Evolutionary conservation across 2,888 invertebrate genomes (phyloP), one percentile per base, ranked within the genome.

Genomic region (Zaprionus lineosus): DNA sequence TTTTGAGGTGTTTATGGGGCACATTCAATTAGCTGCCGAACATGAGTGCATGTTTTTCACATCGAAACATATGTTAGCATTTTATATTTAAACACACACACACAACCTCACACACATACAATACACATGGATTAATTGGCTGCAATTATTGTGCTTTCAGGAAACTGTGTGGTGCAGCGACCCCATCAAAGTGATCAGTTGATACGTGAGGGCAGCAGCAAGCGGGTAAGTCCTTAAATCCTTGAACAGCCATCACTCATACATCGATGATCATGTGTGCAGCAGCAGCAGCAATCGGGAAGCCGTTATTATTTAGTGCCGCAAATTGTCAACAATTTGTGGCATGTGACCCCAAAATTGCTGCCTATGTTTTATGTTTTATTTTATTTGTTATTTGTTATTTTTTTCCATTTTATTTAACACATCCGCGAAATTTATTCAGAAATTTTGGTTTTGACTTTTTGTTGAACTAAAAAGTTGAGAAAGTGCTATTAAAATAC

Each of bases 171-270:
- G 47, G 95, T 95, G 41, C 95, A 95, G 91, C 94, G 96, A 74
- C 94, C 95, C 29, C 94, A 94, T 86, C 94, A 94, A 85, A 94
- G 94, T 67, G 95, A 95, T 89, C 96, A 96, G 90, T 94, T 94
- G 77, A 96, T 97, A 82, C 93, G 94, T 78, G 96, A 96, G 91
- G 96, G 96, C 41, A 95, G 95, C 83, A 95, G 95, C 69, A 94
- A 95, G 90, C 91, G 97, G 91, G 97, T 96, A 90, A 93, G 88
- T 83, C 1, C n/a, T n/a, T n/a, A n/a, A n/a, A n/a, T n/a, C n/a
- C n/a, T n/a, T n/a, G n/a, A n/a, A n/a, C n/a, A n/a, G n/a, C n/a
- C n/a, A n/a, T n/a, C n/a, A n/a, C n/a, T n/a, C n/a, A n/a, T n/a
- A n/a, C n/a, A n/a, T n/a, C n/a, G n/a, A n/a, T n/a, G n/a, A n/a